phyloP scores from a whole-genome alignment of 2,797 vertebrate genomes.

The Enteromius mattozi region DNA sequence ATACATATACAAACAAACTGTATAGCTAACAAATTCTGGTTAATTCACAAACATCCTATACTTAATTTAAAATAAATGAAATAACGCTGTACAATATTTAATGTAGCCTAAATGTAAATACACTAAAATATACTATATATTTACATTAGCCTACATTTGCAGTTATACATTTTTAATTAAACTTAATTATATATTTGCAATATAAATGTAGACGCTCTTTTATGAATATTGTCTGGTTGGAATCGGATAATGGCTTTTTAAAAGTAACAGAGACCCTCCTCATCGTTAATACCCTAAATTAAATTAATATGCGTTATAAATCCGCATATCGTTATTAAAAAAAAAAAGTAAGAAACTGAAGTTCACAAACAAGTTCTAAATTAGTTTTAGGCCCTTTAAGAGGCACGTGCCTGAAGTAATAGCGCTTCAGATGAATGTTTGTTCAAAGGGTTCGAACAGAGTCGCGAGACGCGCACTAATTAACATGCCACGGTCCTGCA shows the following conservation, averaged over 20 bases:
- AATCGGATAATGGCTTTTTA: background rate
- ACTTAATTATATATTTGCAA: background rate
- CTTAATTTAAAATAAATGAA: background rate
- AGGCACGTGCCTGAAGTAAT: slow-evolving; percentile 14
- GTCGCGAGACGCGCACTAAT: slow-evolving; percentile 6
- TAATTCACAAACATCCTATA: background rate
- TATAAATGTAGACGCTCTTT: background rate
- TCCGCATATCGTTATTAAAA: background rate
- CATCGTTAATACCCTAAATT: background rate
- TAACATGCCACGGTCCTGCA: background rate
- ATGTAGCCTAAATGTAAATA: background rate
- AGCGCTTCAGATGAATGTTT: slow-evolving; percentile 3
- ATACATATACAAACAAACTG: background rate
- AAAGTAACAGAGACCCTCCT: background rate
- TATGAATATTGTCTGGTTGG: background rate
- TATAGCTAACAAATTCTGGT: background rate
- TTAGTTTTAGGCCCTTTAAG: background rate
- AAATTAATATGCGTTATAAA: background rate
- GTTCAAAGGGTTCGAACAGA: slow-evolving; percentile 12
- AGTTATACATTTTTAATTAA: background rate
- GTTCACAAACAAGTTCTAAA: background rate
- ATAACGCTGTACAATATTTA: background rate
- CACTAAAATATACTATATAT: background rate
- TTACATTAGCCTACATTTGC: background rate
- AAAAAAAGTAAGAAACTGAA: background rate